A percentile compares a stretch with the other conserved stretches of the same genome.
Conservation (phyloP, 2,113 vertebrate genomes). For the Platycercus adscitus region DNA sequence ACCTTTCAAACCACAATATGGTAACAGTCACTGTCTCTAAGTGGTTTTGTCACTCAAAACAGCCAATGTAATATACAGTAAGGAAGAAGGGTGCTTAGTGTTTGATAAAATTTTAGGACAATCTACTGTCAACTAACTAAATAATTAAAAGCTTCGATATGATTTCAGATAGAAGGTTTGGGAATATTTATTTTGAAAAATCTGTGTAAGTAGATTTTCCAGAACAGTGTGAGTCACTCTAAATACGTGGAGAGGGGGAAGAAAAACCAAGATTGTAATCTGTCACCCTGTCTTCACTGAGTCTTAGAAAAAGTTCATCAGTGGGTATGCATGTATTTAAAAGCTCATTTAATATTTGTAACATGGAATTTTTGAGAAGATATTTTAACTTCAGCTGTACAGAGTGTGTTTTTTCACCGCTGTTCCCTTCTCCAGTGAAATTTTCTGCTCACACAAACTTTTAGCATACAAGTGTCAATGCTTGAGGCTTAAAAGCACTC, state of each 20-base stretch:
- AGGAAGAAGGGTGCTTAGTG: not conserved
- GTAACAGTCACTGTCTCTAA: slow-evolving; percentile 46
- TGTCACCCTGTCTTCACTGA: not conserved
- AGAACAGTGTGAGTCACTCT: not conserved
- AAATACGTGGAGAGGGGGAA: accelerated
- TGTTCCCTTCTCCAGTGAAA: not conserved
- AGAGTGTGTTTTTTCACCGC: not conserved
- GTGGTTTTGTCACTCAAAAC: slow-evolving; percentile 56
- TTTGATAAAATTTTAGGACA: slow-evolving; percentile 23
- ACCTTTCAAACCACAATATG: slow-evolving; percentile 45
- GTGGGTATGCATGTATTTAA: not conserved
- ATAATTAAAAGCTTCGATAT: not conserved
- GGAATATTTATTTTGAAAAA: not conserved
- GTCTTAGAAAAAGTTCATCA: not conserved
- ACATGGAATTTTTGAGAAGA: not conserved
- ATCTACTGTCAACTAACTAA: not conserved
- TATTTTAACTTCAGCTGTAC: not conserved
- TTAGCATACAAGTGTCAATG: not conserved
- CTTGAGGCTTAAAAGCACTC: not conserved
- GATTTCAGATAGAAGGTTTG: not conserved
- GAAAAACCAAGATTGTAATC: not conserved
- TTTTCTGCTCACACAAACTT: not conserved
- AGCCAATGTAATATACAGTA: not conserved
- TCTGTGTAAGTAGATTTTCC: not conserved
- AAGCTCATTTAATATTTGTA: not conserved